Evolutionary conservation across 2,113 vertebrate genomes (phyloP).

Genomic region (Charina bottae): DNA sequence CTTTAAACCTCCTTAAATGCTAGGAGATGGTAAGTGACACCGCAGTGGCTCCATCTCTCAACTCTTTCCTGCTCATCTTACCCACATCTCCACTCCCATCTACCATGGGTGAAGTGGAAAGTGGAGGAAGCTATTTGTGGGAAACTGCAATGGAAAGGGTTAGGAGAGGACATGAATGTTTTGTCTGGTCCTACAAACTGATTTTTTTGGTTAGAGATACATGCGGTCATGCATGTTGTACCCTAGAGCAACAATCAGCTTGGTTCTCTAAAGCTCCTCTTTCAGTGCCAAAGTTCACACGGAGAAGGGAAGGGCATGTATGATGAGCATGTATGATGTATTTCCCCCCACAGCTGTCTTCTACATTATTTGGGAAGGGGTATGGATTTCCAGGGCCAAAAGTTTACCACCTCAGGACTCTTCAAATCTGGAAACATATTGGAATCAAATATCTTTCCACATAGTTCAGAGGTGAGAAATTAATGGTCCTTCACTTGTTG

Average conservation of each 20-base stretch:
- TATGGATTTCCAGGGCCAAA: not conserved
- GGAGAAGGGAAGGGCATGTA: not conserved
- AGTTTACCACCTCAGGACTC: too few species aligned
- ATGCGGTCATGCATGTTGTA: too few species aligned
- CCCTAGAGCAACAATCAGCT: too few species aligned
- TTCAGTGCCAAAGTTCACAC: not conserved
- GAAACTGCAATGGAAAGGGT: too few species aligned
- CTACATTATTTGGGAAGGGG: not conserved
- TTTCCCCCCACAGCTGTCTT: not conserved
- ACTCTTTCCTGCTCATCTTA: not conserved
- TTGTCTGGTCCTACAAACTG: too few species aligned
- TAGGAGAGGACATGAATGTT: not conserved
- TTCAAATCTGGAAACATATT: not conserved
- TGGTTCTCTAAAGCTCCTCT: not conserved
- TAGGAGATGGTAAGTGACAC: not conserved
- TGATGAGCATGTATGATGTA: not conserved
- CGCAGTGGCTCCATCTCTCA: not conserved
- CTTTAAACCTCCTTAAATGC: not conserved
- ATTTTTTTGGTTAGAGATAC: too few species aligned
- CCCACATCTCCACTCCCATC: not conserved
- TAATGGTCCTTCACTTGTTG: too few species aligned
- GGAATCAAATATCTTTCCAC: not conserved
- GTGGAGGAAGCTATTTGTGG: too few species aligned
- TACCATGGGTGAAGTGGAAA: not conserved
- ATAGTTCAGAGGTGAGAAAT: too few species aligned